Conservation (phyloP, 2,888 invertebrate species). For the Apamea crenata region DNA sequence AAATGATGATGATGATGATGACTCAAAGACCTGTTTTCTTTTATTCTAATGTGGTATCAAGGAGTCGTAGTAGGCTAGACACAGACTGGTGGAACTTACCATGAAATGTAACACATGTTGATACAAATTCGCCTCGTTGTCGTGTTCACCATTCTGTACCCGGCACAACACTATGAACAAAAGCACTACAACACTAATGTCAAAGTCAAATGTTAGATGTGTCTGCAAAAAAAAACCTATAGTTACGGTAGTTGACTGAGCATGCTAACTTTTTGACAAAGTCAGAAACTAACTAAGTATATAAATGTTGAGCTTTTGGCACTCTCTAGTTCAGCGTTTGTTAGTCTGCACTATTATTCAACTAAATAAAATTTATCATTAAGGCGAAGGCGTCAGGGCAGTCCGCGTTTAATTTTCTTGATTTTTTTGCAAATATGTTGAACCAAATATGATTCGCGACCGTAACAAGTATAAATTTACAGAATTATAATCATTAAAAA, state of each 20-base stretch:
- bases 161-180: background rate
- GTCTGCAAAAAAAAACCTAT: background rate
- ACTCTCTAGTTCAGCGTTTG: background rate
- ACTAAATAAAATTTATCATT: conserved; percentile 12
- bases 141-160: background rate
- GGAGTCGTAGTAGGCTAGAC: background rate
- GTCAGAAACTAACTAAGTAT: background rate
- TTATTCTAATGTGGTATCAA: background rate
- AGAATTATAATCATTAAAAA: background rate
- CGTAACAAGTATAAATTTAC: background rate
- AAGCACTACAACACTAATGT: background rate
- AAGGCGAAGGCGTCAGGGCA: background rate
- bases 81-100: background rate
- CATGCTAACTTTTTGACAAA: conserved; percentile 25
- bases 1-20: background rate
- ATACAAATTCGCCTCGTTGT: background rate
- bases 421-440: no score
- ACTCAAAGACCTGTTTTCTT: background rate
- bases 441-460: background rate
- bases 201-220: conserved; percentile 4
- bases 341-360: background rate
- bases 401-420: no score
- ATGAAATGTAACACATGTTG: background rate
- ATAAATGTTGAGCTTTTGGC: background rate
- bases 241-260: conserved; percentile 3